Evolutionary conservation across 2,797 vertebrate species (phyloP), one percentile per base, ranked within the genome.

Genomic region (Chaunax sp.): DNA sequence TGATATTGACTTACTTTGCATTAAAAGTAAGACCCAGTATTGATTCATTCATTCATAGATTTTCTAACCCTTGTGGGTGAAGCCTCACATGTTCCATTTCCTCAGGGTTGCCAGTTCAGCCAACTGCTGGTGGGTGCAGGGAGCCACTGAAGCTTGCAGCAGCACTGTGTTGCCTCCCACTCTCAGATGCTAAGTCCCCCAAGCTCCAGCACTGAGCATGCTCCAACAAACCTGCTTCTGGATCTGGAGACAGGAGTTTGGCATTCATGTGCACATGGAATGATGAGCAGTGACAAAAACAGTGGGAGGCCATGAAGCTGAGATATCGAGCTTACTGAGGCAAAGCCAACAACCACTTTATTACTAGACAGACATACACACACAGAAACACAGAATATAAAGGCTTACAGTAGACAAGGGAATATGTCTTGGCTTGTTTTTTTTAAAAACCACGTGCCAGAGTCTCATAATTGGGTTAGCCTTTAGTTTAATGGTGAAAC

Each of bases 221-320:
- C 84, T 80, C 78, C 77, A 9, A 80, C 58, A 20, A 65, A 72
- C 20, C 63, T 66, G 66, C 51, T 59, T 60, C 65, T 67, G 41
- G 16, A 67, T 69, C 51, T 77, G 23, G 11, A 65, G 64, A 81
- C 53, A 44, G 55, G 62, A 69, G 64, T 78, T 87, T 62, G 73
- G 56, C 72, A 76, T 69, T 82, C 73, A 60, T 72, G 71, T 62
- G 57, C 25, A 25, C 62, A 49, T 19, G 43, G 37, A 82, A 50
- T n/a, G 64, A 86, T 75, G 72, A 38, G 55, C 80, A 75, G 74
- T 84, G 78, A 80, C 81, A 85, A 28, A 67, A 78, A 77, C 75
- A 77, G 78, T 63, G 55, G 79, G 86, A 81, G 77, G 75, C 73
- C 57, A 45, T 20, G 53, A 54, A 84, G 64, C 70, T 56, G 77